Percentiles rank a stretch among this genome's conserved stretches.
These are phyloP conservation scores for Pyxicephalus adspersus DNA, from an alignment of 2,113 vertebrate species.

Conservation along the genomic window DNA sequence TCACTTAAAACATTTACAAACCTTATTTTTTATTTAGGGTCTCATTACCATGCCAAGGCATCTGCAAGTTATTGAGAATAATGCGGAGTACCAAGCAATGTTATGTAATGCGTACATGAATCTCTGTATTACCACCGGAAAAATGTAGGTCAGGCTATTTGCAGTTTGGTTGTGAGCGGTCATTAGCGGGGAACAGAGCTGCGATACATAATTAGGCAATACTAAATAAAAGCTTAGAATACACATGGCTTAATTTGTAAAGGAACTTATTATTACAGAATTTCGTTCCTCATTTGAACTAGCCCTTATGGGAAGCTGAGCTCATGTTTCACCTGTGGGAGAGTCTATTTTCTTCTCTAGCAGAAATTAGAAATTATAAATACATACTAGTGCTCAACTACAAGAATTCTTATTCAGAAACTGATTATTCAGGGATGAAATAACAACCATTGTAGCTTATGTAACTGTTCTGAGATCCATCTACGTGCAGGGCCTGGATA, in stretches of 20 bases:
- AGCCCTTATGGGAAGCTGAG: neutral
- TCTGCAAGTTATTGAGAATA: neutral
- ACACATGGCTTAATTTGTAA: conserved; percentile 17
- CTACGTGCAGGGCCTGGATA: too few relatives aligned
- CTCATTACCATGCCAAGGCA: neutral
- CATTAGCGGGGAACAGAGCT: conserved; percentile 19
- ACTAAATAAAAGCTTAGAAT: neutral
- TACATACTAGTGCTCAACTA: neutral
- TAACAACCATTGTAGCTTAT: too few relatives aligned
- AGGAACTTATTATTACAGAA: conserved; percentile 1
- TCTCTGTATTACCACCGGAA: conserved; percentile 6
- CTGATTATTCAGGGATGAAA: too few relatives aligned
- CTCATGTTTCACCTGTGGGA: neutral
- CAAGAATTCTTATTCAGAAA: too few relatives aligned
- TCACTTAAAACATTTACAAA: conserved; percentile 21
- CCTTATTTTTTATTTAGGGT: neutral
- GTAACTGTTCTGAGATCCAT: too few relatives aligned
- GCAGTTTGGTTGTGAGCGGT: neutral
- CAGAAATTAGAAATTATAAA: neutral
- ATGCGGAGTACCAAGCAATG: neutral
- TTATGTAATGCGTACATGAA: conserved; percentile 20
- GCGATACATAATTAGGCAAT: neutral
- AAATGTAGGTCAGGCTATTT: conserved; percentile 9
- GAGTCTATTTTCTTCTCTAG: neutral
- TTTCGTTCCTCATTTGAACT: neutral